These are phyloP conservation scores for Trichogramma pretiosum DNA, from an alignment of 1,140 invertebrate species.

Conservation along the genomic window DNA sequence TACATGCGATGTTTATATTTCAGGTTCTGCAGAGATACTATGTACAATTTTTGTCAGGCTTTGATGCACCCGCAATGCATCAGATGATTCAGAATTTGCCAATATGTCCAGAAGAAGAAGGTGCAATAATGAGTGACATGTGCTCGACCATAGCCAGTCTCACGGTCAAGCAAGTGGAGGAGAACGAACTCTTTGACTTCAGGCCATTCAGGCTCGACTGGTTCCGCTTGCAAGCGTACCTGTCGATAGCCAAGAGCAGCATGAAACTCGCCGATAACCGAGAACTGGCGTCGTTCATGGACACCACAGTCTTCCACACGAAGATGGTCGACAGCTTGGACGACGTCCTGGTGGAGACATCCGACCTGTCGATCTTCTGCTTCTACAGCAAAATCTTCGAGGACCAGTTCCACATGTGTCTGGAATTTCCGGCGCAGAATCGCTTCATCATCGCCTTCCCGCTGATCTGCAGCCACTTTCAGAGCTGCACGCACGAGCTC, in stretches of 20 bases:
- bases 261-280: slow-evolving; percentile 78
- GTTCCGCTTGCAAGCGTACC: slow-evolving; percentile 93
- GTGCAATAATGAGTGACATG: slow-evolving; percentile 85
- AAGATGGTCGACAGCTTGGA: slow-evolving; percentile 98
- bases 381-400: slow-evolving; percentile 97
- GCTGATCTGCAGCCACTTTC: slow-evolving; percentile 94
- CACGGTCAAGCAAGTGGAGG: slow-evolving; percentile 92
- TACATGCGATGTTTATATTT: background rate
- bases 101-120: slow-evolving; percentile 88
- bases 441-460: slow-evolving; percentile 96
- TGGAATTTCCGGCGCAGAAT: slow-evolving; percentile 96
- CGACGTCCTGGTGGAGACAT: slow-evolving; percentile 92
- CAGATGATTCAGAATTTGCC: slow-evolving; percentile 82
- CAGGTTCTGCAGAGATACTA: slow-evolving; percentile 93
- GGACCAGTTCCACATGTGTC: slow-evolving; percentile 96
- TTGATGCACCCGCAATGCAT: slow-evolving; percentile 87
- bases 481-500: slow-evolving; percentile 93
- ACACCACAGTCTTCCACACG: slow-evolving; percentile 93
- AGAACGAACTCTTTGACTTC: slow-evolving; percentile 94
- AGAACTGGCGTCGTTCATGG: slow-evolving; percentile 83
- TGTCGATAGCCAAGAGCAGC: slow-evolving; percentile 75
- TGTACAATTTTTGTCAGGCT: slow-evolving; percentile 91
- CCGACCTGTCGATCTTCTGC: slow-evolving; percentile 94
- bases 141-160: slow-evolving; percentile 81
- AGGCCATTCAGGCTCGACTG: slow-evolving; percentile 90